phyloP scores from a whole-genome alignment of 2,888 invertebrate species.

The Microchrysa polita region DNA sequence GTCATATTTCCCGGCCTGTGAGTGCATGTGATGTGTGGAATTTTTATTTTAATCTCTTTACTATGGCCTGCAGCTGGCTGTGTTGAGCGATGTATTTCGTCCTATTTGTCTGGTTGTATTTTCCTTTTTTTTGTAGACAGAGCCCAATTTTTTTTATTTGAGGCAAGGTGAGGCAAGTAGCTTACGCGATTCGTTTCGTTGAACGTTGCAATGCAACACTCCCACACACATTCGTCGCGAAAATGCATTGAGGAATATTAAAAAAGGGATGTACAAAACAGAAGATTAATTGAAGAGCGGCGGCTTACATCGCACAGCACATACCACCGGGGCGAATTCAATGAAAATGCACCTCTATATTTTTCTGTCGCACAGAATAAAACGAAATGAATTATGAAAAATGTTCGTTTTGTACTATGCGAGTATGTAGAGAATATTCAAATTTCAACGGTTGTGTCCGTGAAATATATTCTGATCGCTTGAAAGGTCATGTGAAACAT shows the following conservation, averaged over 20 bases:
- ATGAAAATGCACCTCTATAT: neutral
- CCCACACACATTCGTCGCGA: neutral
- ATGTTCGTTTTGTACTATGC: neutral
- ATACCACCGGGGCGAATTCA: neutral
- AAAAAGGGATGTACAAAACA: conserved; percentile 3
- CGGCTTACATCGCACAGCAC: neutral
- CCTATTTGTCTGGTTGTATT: neutral
- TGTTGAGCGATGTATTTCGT: neutral
- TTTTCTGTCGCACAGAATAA: neutral
- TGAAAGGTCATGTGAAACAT: neutral
- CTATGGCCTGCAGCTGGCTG: neutral
- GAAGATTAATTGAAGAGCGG: conserved; percentile 7
- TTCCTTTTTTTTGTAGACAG: neutral
- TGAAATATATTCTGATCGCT: neutral
- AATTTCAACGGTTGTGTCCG: neutral
- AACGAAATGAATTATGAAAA: neutral
- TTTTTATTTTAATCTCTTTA: conserved; percentile 9
- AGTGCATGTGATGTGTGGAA: conserved; percentile 1
- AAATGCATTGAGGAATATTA: neutral
- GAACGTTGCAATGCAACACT: too few relatives aligned
- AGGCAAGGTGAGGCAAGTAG: neutral
- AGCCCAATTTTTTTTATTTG: neutral
- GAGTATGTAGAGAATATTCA: too few relatives aligned
- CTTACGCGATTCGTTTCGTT: neutral
- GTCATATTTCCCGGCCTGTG: neutral